phyloP scores from a whole-genome alignment of 2,888 invertebrate species.

The Ectropis crepuscularia region DNA sequence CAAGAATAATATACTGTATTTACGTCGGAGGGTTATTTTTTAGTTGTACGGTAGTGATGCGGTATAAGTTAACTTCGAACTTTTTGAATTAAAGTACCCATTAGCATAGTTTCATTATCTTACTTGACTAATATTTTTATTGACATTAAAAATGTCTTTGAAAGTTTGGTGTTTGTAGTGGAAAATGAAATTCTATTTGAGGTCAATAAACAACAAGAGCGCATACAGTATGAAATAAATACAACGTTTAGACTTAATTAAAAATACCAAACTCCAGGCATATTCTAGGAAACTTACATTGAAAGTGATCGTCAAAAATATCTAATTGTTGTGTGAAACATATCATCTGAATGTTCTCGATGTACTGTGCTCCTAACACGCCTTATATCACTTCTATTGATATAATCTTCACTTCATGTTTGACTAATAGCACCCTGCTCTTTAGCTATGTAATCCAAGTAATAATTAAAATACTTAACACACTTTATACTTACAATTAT shows the following conservation, averaged over 20 bases:
- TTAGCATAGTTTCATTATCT: too few species aligned
- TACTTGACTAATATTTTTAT: too few species aligned
- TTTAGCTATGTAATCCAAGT: slow-evolving; percentile 38
- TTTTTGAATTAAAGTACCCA: too few species aligned
- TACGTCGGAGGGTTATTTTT: too few species aligned
- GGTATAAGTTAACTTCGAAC: too few species aligned
- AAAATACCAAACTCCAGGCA: slow-evolving; percentile 6
- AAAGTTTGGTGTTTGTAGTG: too few species aligned
- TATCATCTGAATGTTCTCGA: slow-evolving; percentile 41
- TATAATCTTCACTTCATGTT: slow-evolving; percentile 48
- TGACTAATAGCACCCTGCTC: slow-evolving; percentile 71
- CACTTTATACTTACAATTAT: slow-evolving; percentile 9
- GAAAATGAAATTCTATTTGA: too few species aligned
- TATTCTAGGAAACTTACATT: not conserved
- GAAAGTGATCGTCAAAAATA: not conserved
- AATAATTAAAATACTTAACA: slow-evolving; percentile 5
- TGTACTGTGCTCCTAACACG: slow-evolving; percentile 42
- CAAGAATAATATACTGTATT: too few species aligned
- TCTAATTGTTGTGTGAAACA: slow-evolving; percentile 38
- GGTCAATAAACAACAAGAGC: too few species aligned
- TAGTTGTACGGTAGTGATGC: too few species aligned
- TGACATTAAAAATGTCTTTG: too few species aligned
- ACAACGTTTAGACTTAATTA: slow-evolving; percentile 12
- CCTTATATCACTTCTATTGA: slow-evolving; percentile 30
- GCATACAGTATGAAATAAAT: too few species aligned